Conservation (phyloP, 2,113 vertebrate species). For the Oxygymnocypris stewartii region DNA sequence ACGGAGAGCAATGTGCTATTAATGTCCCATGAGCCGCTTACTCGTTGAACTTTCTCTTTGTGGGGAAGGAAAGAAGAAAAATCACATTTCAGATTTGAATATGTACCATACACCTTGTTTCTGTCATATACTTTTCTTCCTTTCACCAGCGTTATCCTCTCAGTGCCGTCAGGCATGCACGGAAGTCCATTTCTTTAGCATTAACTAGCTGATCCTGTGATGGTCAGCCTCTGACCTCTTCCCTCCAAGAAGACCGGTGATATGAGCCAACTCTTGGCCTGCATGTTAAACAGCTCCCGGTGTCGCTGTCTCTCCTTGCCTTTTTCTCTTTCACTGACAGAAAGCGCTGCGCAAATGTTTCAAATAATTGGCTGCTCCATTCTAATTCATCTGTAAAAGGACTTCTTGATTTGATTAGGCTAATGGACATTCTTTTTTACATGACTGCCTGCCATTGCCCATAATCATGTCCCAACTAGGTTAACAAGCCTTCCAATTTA, state of each 20-base stretch:
- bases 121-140: not conserved
- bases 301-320: constrained; percentile 6
- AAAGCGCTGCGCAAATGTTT: constrained; percentile 76
- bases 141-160: not conserved
- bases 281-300: constrained; percentile 64
- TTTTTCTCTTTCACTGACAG: constrained; percentile 71
- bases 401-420: constrained; percentile 95
- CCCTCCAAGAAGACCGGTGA: constrained; percentile 56
- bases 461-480: constrained; percentile 66
- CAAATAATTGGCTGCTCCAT: constrained; percentile 94
- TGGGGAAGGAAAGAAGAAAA: not conserved
- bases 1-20: constrained; percentile 23
- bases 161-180: constrained; percentile 22
- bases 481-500: constrained; percentile 87
- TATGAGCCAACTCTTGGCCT: constrained; percentile 58
- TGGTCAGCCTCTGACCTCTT: constrained; percentile 65
- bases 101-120: not conserved
- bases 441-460: constrained; percentile 85
- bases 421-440: constrained; percentile 96
- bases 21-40: constrained; percentile 24
- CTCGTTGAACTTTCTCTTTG: constrained; percentile 12
- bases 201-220: constrained; percentile 64
- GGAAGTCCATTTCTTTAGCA: constrained; percentile 51
- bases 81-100: not conserved
- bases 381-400: constrained; percentile 91